A percentile compares a stretch with the other conserved stretches of the same genome.
Evolutionary conservation across 2,797 vertebrate genomes (phyloP).

Genomic region (Artibeus lituratus): DNA sequence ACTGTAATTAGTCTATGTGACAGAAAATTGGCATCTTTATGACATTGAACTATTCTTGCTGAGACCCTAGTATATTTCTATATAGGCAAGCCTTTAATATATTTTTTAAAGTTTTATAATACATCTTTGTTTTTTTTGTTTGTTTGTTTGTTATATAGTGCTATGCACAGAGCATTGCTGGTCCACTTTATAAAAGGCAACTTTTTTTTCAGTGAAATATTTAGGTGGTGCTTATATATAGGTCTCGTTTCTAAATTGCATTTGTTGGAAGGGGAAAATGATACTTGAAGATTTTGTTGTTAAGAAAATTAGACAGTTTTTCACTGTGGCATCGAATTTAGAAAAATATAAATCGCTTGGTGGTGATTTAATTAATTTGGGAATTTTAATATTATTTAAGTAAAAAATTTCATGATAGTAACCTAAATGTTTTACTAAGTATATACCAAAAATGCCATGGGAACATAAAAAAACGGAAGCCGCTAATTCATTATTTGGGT

Average conservation of each 20-base stretch:
- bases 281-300: conserved; percentile 38
- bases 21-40: neutral
- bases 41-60: neutral
- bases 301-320: conserved; percentile 47
- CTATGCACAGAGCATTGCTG: neutral
- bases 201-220: neutral
- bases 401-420: conserved; percentile 25
- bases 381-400: conserved; percentile 28
- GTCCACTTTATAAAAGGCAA: neutral
- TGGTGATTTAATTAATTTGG: conserved; percentile 48
- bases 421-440: conserved; percentile 37
- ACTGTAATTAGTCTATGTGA: neutral
- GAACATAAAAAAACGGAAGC: conserved; percentile 21
- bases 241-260: neutral
- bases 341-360: conserved; percentile 51
- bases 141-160: neutral
- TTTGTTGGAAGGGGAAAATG: neutral
- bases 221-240: neutral
- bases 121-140: neutral
- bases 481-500: neutral
- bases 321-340: neutral
- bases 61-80: neutral
- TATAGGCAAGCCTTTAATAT: neutral
- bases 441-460: neutral
- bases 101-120: neutral